Conservation (phyloP, 2,113 vertebrate genomes). For the Egretta garzetta region DNA sequence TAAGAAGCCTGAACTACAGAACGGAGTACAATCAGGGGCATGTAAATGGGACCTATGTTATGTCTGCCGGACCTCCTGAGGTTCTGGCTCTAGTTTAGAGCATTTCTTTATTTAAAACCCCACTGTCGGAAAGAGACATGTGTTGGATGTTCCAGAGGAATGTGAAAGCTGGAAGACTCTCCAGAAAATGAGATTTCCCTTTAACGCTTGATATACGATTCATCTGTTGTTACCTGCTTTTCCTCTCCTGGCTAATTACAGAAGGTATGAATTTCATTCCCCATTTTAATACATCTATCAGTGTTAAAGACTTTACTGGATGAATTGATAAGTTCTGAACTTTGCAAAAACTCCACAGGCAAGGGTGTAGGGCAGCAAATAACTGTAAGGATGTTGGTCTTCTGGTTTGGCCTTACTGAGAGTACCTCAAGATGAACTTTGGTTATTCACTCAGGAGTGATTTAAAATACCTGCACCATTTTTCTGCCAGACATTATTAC, state of each 20-base stretch:
- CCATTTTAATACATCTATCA: neutral
- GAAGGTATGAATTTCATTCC: neutral
- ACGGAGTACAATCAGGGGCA: neutral
- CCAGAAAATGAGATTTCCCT: slow-evolving; percentile 10
- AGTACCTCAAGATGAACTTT: neutral
- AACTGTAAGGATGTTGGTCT: neutral
- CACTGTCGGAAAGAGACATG: neutral
- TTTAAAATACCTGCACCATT: slow-evolving; percentile 24
- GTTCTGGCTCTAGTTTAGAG: slow-evolving; percentile 42
- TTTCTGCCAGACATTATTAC: slow-evolving; percentile 2
- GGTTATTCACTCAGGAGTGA: neutral
- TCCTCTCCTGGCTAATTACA: neutral
- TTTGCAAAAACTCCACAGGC: neutral
- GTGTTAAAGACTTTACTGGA: neutral
- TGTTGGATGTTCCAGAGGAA: neutral
- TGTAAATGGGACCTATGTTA: slow-evolving; percentile 21
- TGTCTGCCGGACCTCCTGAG: neutral
- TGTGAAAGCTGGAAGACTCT: neutral
- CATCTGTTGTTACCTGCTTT: neutral
- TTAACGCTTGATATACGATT: rapidly evolving
- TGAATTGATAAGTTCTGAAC: neutral
- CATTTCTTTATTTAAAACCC: slow-evolving; percentile 14
- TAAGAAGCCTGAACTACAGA: slow-evolving; percentile 48
- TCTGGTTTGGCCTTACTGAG: neutral
- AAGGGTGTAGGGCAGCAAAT: neutral